Conservation (phyloP, 1,140 invertebrate genomes). For the Drosophila equinoxialis region DNA sequence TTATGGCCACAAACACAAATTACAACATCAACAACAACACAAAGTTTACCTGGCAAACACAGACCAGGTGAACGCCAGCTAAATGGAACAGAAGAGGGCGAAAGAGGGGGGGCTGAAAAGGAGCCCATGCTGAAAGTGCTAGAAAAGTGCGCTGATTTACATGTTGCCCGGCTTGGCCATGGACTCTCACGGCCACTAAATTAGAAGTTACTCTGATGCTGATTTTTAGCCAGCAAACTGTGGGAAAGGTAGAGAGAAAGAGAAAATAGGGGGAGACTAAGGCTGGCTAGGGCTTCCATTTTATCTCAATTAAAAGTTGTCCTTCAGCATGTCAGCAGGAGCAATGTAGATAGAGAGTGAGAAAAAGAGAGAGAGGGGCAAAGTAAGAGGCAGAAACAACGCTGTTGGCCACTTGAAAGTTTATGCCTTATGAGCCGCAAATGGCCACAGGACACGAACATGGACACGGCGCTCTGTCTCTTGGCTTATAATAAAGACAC, state of each 20-base stretch:
- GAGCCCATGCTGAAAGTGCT: constrained; percentile 46
- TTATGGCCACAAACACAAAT: constrained; percentile 79
- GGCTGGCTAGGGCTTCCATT: constrained; percentile 50
- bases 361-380: neutral
- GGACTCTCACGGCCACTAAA: constrained; percentile 76
- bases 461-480: constrained; percentile 25
- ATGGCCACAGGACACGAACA: constrained; percentile 75
- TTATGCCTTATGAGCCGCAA: constrained; percentile 81
- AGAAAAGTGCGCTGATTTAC: constrained; percentile 76
- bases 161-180: constrained; percentile 59
- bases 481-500: constrained; percentile 68
- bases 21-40: constrained; percentile 67
- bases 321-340: constrained; percentile 73
- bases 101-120: neutral
- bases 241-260: neutral
- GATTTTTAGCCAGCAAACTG: constrained; percentile 55
- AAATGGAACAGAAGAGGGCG: neutral
- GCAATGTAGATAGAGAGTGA: neutral
- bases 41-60: constrained; percentile 73
- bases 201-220: constrained; percentile 80
- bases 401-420: constrained; percentile 76
- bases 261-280: neutral
- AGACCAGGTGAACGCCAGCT: constrained; percentile 41
- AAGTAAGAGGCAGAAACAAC: constrained; percentile 21
- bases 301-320: constrained; percentile 82